These are phyloP conservation scores for Biston betularia DNA, from an alignment of 2,888 invertebrate species.

Conservation along the genomic window DNA sequence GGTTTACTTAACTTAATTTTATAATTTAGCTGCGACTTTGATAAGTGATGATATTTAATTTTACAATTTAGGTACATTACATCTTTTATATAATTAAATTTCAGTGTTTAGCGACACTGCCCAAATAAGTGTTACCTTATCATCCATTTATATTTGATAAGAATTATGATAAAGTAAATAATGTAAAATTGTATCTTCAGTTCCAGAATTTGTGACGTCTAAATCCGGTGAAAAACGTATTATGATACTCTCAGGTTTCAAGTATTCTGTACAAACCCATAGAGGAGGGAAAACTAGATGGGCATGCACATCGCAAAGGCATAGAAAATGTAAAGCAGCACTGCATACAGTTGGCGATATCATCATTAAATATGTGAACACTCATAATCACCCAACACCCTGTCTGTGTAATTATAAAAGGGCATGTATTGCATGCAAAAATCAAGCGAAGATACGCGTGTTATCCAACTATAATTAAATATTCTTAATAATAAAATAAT, in stretches of 20 bases:
- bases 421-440: background rate
- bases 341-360: slow-evolving; percentile 48
- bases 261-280: slow-evolving; percentile 2
- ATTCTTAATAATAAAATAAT: no score
- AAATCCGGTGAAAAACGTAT: background rate
- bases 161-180: no score
- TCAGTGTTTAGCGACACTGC: no score
- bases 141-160: no score
- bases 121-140: no score
- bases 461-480: no score
- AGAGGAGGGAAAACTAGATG: slow-evolving; percentile 10
- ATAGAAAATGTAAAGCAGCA: slow-evolving; percentile 47
- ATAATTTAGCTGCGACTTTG: no score
- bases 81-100: no score
- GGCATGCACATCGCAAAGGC: slow-evolving; percentile 33
- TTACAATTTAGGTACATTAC: no score
- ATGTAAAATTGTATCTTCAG: slow-evolving; percentile 1
- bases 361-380: slow-evolving; percentile 42
- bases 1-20: no score
- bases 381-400: slow-evolving; percentile 45
- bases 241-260: slow-evolving; percentile 10
- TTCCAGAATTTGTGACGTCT: slow-evolving; percentile 18
- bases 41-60: no score
- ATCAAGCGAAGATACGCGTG: background rate
- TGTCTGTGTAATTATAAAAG: slow-evolving; percentile 16